Evolutionary conservation across 2,888 invertebrate species (phyloP), one percentile per base, ranked within the genome.

Genomic region (Hydropsyche betteni): DNA sequence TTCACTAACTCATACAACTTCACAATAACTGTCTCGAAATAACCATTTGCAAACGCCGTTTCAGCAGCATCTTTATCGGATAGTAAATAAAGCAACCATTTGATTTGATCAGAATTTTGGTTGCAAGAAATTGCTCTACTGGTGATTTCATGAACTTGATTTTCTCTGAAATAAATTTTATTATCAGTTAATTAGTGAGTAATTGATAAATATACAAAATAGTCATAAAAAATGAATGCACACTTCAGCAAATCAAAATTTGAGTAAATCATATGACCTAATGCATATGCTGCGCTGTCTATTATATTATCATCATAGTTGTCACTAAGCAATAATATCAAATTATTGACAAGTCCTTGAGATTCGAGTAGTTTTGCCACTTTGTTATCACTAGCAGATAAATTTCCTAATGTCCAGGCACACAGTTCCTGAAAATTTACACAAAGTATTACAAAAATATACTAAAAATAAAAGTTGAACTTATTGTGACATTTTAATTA

Each of bases 361-460:
- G 82, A 80, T 0, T 77, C 24, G 3, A 86, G 81, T 4, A 84
- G 44, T 0, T 80, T 80, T 33, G 83, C 81, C 0, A 81, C 83
- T 64, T 33, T 78, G 80, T 0, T 68, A 44, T 12, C 84, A 0
- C 84, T 82, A 0, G 84, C 85, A 0, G 84, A 83, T 24, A 86
- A 77, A 81, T 87, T 88, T 50, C 87, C 87, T 0, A 87, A 75
- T 0, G 85, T 81, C 86, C 86, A 87, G 0, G 84, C 83, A 74
- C 85, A 83, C 0, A 82, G 82, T 16, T 84, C 82, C 88, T 88
- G 81, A 38, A 80, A 51, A 51, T 24, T 16, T 2, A 53, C 38
- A 34, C 6, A 7, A 52, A 55, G 5, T 51, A 12, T 12, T 12
- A 71, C 34, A 2, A 53, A 69, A 44, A 4, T 69, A 69, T 16